These are phyloP conservation scores for Saccostrea echinata DNA, from an alignment of 1,140 invertebrate genomes.

Conservation along the genomic window DNA sequence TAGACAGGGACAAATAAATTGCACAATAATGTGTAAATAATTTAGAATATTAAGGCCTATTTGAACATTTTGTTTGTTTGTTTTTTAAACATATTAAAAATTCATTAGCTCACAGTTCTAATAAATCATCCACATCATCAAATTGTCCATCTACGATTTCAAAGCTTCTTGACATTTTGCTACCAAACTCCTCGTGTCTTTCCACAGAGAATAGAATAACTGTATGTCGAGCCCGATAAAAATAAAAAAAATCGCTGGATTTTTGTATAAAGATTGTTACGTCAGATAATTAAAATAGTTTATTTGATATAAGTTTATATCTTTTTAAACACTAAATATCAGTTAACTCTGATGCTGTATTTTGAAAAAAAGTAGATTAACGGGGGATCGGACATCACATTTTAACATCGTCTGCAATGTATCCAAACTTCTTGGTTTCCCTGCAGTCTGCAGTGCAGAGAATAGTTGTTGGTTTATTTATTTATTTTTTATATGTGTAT, in stretches of 20 bases:
- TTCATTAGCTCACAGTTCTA: neutral
- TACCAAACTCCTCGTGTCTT: conserved; percentile 4
- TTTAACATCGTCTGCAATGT: neutral
- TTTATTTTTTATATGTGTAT: no score
- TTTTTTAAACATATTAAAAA: neutral
- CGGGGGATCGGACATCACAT: neutral
- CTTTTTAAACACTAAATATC: no score
- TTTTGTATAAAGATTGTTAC: no score
- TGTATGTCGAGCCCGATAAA: conserved; percentile 1
- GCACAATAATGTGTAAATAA: conserved; percentile 1
- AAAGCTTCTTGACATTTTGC: neutral
- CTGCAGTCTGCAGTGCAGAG: no score
- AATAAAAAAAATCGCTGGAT: no score
- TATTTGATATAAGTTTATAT: no score
- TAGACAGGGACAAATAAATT: no score
- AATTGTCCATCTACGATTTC: conserved; percentile 59
- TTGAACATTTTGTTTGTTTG: neutral
- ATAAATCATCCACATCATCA: conserved; percentile 62
- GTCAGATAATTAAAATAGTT: no score
- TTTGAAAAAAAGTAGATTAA: neutral
- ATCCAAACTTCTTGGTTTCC: no score
- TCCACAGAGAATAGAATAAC: neutral
- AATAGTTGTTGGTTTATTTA: no score
- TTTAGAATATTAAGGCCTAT: neutral
- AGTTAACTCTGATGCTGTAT: no score